phyloP scores from a whole-genome alignment of 2,113 vertebrate species.

The Poeciliopsis occidentalis region DNA sequence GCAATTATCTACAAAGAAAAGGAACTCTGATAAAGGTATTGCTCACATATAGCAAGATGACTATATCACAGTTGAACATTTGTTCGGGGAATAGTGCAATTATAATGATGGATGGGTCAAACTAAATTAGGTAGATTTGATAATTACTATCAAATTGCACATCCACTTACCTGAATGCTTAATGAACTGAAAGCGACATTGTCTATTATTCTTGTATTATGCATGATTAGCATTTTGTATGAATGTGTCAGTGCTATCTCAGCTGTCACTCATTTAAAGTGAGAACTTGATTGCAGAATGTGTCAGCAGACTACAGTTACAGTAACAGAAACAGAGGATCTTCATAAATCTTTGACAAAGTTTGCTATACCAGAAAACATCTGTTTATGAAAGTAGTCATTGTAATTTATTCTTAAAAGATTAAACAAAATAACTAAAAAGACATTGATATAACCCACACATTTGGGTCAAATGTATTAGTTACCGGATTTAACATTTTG shows the following conservation, averaged over 20 bases:
- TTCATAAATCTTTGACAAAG: constrained; percentile 10
- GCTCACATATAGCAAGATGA: constrained; percentile 33
- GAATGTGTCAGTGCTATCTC: constrained; percentile 49
- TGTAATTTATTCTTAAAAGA: too few relatives aligned
- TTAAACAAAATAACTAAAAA: too few relatives aligned
- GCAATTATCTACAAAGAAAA: constrained; percentile 62
- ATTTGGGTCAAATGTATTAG: too few relatives aligned
- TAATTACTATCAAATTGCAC: constrained; percentile 73
- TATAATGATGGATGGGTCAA: constrained; percentile 64
- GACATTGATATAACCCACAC: too few relatives aligned
- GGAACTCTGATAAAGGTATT: constrained; percentile 45
- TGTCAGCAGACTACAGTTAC: constrained; percentile 34
- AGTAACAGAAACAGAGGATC: constrained; percentile 41
- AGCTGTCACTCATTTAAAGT: constrained; percentile 57
- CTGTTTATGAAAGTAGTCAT: too few relatives aligned
- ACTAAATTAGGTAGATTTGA: constrained; percentile 68
- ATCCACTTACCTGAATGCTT: constrained; percentile 74
- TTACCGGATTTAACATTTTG: too few relatives aligned
- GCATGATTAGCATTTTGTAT: constrained; percentile 69
- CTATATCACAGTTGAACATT: constrained; percentile 49
- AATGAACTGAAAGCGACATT: constrained; percentile 72
- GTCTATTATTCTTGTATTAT: constrained; percentile 73
- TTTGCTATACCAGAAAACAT: background rate
- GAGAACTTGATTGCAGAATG: constrained; percentile 46
- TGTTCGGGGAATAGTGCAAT: constrained; percentile 48